phyloP scores from a whole-genome alignment of 2,113 vertebrate genomes.

The Phyllostomus hastatus region DNA sequence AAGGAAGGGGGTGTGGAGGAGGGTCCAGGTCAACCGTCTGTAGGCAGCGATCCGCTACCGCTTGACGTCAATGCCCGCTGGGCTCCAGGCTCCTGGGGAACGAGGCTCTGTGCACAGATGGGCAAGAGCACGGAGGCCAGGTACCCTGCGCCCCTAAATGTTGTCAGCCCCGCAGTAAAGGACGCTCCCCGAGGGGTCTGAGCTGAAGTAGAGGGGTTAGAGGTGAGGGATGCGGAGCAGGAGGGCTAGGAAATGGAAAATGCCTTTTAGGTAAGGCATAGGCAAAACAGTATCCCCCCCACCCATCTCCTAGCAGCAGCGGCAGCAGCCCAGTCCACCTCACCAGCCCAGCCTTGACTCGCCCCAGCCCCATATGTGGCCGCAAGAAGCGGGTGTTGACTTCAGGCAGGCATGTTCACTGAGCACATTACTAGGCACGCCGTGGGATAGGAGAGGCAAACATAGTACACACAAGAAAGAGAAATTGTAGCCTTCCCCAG shows the following conservation, averaged over 20 bases:
- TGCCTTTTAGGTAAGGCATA: constrained; percentile 33
- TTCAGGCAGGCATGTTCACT: too few relatives aligned
- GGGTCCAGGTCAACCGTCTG: constrained; percentile 68
- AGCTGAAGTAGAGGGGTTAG: not conserved
- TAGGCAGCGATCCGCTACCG: constrained; percentile 63
- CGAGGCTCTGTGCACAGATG: constrained; percentile 48
- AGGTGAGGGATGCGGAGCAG: not conserved
- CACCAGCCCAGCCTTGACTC: not conserved
- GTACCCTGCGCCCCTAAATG: constrained; percentile 35
- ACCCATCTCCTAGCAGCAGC: not conserved
- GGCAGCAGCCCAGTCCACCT: not conserved
- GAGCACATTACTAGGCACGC: not conserved
- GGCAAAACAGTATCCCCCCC: not conserved
- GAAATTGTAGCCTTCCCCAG: not conserved
- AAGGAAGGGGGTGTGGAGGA: constrained; percentile 59
- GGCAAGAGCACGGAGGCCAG: not conserved
- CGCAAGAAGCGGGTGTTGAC: not conserved
- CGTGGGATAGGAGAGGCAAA: not conserved
- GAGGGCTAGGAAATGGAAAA: constrained; percentile 44
- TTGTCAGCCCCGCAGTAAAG: not conserved
- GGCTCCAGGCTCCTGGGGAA: constrained; percentile 46
- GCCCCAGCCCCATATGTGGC: accelerated
- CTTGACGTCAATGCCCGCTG: constrained; percentile 78
- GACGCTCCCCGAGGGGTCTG: not conserved
- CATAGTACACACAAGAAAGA: not conserved